These are phyloP conservation scores for Agapornis canus DNA, from an alignment of 2,797 vertebrate species.

Conservation along the genomic window DNA sequence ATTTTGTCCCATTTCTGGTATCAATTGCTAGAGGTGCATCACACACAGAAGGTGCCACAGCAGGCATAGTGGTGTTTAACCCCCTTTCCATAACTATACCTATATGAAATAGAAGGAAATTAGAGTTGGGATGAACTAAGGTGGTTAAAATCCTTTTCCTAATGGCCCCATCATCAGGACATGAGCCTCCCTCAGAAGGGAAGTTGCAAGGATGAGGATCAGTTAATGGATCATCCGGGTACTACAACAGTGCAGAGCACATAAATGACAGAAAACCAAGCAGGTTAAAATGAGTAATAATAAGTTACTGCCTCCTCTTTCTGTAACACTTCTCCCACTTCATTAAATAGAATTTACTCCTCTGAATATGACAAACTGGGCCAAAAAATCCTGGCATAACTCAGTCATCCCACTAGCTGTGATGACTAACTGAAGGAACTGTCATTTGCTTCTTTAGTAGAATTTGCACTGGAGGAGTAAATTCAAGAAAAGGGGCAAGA, in stretches of 20 bases:
- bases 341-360: slow-evolving; percentile 19
- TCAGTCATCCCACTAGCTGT: slow-evolving; percentile 18
- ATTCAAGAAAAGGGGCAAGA: not conserved
- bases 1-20: not conserved
- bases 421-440: slow-evolving; percentile 25
- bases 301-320: slow-evolving; percentile 19
- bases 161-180: not conserved
- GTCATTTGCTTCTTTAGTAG: slow-evolving; percentile 30
- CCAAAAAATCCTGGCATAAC: slow-evolving; percentile 37
- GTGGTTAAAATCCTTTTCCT: not conserved
- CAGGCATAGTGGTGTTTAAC: not conserved
- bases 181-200: not conserved
- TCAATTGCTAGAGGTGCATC: not conserved
- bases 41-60: not conserved
- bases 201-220: not conserved
- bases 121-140: not conserved
- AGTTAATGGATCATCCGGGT: not conserved
- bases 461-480: not conserved
- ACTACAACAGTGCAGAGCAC: not conserved
- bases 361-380: slow-evolving; percentile 3
- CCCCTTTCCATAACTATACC: not conserved
- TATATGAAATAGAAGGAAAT: not conserved
- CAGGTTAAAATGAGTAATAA: not conserved
- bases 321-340: slow-evolving; percentile 41
- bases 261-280: not conserved